Evolutionary conservation across 1,140 invertebrate genomes (phyloP).

Genomic region (Drosophila ironensis): DNA sequence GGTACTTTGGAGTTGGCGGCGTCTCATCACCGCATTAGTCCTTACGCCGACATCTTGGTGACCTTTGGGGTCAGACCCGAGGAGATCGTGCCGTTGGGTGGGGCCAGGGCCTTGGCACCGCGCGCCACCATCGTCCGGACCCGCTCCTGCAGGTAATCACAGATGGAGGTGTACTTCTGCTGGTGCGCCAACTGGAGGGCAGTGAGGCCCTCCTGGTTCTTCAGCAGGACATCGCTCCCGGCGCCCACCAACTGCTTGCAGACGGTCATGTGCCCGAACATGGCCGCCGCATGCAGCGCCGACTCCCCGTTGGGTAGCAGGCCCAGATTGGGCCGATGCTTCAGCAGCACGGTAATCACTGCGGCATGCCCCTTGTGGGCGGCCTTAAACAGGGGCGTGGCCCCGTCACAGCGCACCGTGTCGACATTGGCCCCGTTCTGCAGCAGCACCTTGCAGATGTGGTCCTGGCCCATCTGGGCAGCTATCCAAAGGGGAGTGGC

Average conservation of each 20-base stretch:
- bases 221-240: constrained; percentile 86
- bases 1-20: constrained; percentile 60
- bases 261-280: constrained; percentile 92
- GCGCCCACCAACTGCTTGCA: constrained; percentile 89
- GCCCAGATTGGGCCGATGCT: constrained; percentile 90
- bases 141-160: constrained; percentile 77
- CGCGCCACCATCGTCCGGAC: constrained; percentile 49
- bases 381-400: constrained; percentile 95
- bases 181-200: constrained; percentile 85
- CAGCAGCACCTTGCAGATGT: constrained; percentile 90
- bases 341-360: constrained; percentile 92
- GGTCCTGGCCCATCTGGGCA: constrained; percentile 94
- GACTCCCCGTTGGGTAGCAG: constrained; percentile 94
- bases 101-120: constrained; percentile 42
- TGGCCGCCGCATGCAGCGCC: constrained; percentile 93
- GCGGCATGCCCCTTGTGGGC: constrained; percentile 95
- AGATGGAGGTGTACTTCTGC: constrained; percentile 76
- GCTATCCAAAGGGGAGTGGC: constrained; percentile 96
- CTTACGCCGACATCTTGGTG: constrained; percentile 52
- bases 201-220: constrained; percentile 88
- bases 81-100: constrained; percentile 1
- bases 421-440: constrained; percentile 91
- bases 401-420: constrained; percentile 92
- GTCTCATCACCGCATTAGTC: constrained; percentile 2
- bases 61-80: constrained; percentile 14